Percentiles rank a stretch among this genome's conserved stretches.
Evolutionary conservation across 2,888 invertebrate genomes (phyloP).

Genomic region (Octonoba sinensis): DNA sequence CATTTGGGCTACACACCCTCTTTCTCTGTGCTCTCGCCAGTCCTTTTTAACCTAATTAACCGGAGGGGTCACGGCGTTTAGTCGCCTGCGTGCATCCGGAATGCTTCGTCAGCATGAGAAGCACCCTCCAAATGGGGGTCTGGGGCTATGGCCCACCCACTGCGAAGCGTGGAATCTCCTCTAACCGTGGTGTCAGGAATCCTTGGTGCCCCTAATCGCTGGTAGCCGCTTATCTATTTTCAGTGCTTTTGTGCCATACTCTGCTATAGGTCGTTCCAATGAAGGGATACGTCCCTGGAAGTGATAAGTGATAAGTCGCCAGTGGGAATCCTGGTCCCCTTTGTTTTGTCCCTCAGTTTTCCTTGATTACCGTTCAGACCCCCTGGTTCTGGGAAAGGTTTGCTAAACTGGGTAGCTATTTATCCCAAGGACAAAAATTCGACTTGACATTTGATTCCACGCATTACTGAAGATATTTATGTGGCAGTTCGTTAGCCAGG

Average conservation of each 20-base stretch:
- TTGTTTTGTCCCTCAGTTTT: no score
- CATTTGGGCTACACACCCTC: neutral
- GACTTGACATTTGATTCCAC: no score
- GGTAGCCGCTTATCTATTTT: conserved; percentile 20
- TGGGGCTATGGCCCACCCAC: conserved; percentile 48
- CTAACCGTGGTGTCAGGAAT: conserved; percentile 44
- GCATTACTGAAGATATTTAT: no score
- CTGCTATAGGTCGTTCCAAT: conserved; percentile 1
- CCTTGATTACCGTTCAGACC: no score
- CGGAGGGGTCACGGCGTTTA: conserved; percentile 43
- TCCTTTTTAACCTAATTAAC: conserved; percentile 48
- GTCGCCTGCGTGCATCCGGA: conserved; percentile 35
- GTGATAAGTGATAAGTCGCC: conserved; percentile 11
- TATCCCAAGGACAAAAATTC: no score
- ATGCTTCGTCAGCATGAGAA: conserved; percentile 11
- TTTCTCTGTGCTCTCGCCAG: neutral
- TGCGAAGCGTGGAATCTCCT: conserved; percentile 16
- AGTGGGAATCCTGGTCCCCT: neutral
- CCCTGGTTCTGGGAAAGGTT: no score
- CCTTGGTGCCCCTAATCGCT: conserved; percentile 25
- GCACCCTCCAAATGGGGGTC: conserved; percentile 10
- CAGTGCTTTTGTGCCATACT: conserved; percentile 14
- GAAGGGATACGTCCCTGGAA: neutral
- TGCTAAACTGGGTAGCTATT: no score
- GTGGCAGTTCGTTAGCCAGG: no score